phyloP scores from a whole-genome alignment of 2,888 invertebrate species.

The Idaea dimidiata region DNA sequence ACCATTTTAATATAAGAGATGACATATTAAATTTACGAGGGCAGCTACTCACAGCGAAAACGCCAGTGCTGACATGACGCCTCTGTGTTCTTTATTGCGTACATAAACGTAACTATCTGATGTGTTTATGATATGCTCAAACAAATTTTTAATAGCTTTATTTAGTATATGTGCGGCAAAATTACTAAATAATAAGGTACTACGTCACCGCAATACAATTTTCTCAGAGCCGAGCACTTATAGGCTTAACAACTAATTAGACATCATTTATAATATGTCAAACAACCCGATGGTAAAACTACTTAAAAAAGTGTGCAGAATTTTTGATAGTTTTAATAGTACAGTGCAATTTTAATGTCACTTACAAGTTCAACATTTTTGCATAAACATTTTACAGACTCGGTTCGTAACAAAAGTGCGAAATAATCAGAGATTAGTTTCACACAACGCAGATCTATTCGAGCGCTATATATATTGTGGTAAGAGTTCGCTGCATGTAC shows the following conservation, averaged over 20 bases:
- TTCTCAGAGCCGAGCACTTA: no score
- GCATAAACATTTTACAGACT: constrained; percentile 36
- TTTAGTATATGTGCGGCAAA: constrained; percentile 41
- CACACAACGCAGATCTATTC: constrained; percentile 39
- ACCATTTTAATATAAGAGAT: constrained; percentile 79
- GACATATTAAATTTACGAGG: constrained; percentile 79
- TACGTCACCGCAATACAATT: constrained; percentile 27
- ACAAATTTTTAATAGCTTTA: constrained; percentile 59
- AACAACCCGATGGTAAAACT: no score
- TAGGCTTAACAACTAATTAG: no score
- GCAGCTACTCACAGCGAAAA: constrained; percentile 65
- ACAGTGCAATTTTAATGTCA: constrained; percentile 37
- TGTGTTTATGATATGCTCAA: constrained; percentile 66
- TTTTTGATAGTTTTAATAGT: no score
- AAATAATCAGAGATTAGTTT: constrained; percentile 68
- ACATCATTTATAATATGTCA: no score
- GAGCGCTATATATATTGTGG: constrained; percentile 45
- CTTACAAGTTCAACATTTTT: constrained; percentile 39
- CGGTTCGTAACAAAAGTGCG: constrained; percentile 59
- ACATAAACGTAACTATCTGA: constrained; percentile 71
- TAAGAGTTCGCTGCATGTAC: constrained; percentile 57
- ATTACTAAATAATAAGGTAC: constrained; percentile 34
- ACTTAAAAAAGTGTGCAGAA: no score
- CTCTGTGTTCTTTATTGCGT: constrained; percentile 73
- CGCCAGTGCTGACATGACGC: constrained; percentile 67